Evolutionary conservation across 2,113 vertebrate genomes (phyloP).

Genomic region (Percopsis transmontana): DNA sequence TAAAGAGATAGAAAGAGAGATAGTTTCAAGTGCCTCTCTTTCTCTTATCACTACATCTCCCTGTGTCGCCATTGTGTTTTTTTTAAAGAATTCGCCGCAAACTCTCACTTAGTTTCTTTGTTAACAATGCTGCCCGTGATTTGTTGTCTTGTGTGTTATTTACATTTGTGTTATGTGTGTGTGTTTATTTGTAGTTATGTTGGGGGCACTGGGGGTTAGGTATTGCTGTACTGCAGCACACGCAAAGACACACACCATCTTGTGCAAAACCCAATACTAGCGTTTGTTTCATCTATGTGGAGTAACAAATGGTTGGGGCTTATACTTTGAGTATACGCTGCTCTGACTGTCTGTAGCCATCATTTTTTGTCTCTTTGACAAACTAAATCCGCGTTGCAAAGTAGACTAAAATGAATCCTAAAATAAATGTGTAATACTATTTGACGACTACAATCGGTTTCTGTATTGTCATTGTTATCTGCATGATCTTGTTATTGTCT

Average conservation of each 20-base stretch:
- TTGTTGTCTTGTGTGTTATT: constrained; percentile 47
- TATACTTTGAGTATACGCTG: no score
- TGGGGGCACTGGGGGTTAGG: constrained; percentile 62
- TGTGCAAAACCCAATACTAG: constrained; percentile 11
- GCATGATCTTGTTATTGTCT: constrained; percentile 50
- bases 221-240: constrained; percentile 44
- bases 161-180: constrained; percentile 55
- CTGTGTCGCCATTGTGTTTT: constrained; percentile 12
- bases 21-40: constrained; percentile 31
- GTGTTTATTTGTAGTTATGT: constrained; percentile 47
- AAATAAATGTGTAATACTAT: neutral
- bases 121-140: constrained; percentile 27
- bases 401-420: neutral
- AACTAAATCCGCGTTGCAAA: neutral
- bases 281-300: neutral
- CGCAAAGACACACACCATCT: constrained; percentile 16
- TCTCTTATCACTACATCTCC: constrained; percentile 29
- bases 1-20: neutral
- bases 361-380: neutral
- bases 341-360: no score
- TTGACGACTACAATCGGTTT: constrained; percentile 21
- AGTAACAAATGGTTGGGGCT: neutral
- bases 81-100: constrained; percentile 21
- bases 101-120: constrained; percentile 24
- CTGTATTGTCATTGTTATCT: constrained; percentile 33